A percentile compares a stretch with the other conserved stretches of the same genome.
These are phyloP conservation scores for Amazonetta brasiliensis DNA, from an alignment of 2,797 vertebrate species.

Conservation along the genomic window DNA sequence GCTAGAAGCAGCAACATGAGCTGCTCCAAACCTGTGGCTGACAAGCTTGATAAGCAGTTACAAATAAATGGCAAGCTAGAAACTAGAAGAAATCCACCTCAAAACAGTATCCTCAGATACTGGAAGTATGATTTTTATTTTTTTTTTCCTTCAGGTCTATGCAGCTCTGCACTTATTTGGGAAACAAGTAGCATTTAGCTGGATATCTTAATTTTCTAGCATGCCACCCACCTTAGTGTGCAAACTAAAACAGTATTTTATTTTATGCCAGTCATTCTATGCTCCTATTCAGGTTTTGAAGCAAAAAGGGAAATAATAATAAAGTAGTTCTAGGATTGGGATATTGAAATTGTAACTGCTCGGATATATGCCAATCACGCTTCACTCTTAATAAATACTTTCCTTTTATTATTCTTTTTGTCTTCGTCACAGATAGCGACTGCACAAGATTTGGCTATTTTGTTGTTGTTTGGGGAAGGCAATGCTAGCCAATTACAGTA, in stretches of 20 bases:
- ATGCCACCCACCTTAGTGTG: not conserved
- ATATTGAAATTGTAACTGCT: not conserved
- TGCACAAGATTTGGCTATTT: not conserved
- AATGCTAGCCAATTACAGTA: not conserved
- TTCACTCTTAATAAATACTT: not conserved
- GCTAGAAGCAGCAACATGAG: not conserved
- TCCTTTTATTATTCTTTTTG: not conserved
- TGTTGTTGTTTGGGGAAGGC: not conserved
- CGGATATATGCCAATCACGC: not conserved
- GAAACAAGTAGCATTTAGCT: not conserved
- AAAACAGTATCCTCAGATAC: not conserved
- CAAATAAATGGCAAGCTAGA: not conserved
- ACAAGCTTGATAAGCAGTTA: not conserved
- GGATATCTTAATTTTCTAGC: not conserved
- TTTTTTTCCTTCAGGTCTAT: not conserved
- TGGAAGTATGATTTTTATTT: not conserved
- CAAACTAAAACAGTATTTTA: not conserved
- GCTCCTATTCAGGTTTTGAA: slow-evolving; percentile 16
- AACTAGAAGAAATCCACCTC: not conserved
- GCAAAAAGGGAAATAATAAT: slow-evolving; percentile 14
- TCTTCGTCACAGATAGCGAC: not conserved
- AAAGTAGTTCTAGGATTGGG: not conserved
- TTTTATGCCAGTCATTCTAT: not conserved
- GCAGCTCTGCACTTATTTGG: not conserved
- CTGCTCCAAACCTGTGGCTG: not conserved